Base-by-base conservation (phyloP, 1,140 invertebrate genomes). In the Matsumurasca onukii region DNA sequence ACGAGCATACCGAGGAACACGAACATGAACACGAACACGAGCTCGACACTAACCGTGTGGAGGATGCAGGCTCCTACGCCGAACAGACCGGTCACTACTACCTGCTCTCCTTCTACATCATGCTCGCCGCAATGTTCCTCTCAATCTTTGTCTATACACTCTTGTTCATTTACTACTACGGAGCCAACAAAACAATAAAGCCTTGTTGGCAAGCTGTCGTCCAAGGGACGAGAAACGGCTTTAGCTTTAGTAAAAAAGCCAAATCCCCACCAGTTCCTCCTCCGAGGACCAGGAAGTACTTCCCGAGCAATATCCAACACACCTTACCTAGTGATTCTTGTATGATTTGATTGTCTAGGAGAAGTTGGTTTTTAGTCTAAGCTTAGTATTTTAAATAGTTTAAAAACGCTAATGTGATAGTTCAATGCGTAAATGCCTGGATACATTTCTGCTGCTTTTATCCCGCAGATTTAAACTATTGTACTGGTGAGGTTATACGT, bases 131-230 rank as follows among this genome's bases (percentile, higher is more conserved):
- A 2, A 59, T 59, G 55, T 22, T 24, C 22, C n/a, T 59, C 12
- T 13, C 55, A 5, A 12, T 59, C 13, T 25, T 59, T 9, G 25
- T 29, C 2, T 59, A 59, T 27, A 29, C 24, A 22, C 12, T 59
- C 24, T 22, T 59, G 5, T 59, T 59, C 25, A 22, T 59, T 5
- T 59, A 59, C 25, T 59, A 22, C 24, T 59, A 59, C 25, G 55
- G 55, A 5, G 55, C 25, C 2, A 59, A 59, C 55, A 59, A 59
- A 59, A 59, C 55, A 25, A 12, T 59, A 5, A 59, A 59, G 22
- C 55, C 55, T 3, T 59, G 55, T 59, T 59, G 55, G 55, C 55
- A 59, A 22, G 25, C 55, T 12, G 30, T 27, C 3, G 3, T 59
- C 9, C 12, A 59, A 9, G 30, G 55, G 25, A 27, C 30, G 25